These are phyloP conservation scores for Tipula confusa DNA, from an alignment of 2,888 invertebrate genomes.

Conservation along the genomic window DNA sequence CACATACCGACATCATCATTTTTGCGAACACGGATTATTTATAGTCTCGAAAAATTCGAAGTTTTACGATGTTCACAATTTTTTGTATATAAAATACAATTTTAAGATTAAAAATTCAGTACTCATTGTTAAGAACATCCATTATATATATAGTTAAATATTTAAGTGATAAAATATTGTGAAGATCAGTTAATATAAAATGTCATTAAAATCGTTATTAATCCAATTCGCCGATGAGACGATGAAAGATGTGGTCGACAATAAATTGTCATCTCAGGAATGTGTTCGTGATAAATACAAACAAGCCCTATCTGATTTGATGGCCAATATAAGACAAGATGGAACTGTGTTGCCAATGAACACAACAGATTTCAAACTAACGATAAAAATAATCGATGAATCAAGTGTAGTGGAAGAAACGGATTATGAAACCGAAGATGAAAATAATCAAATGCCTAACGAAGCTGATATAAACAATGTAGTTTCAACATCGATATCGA, in stretches of 20 bases:
- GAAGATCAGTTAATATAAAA: too few species aligned
- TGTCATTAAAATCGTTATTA: neutral
- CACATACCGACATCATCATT: neutral
- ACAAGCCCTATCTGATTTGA: neutral
- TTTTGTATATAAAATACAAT: neutral
- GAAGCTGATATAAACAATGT: neutral
- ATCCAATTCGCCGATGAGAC: neutral
- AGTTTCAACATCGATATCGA: neutral
- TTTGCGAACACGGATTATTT: neutral
- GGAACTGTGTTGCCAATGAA: neutral
- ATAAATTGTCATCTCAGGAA: neutral
- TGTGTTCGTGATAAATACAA: neutral
- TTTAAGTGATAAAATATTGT: neutral
- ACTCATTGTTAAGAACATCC: neutral
- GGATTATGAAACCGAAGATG: neutral
- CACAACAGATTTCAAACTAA: neutral
- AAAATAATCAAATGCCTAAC: neutral
- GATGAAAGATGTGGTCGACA: neutral
- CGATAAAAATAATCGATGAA: neutral
- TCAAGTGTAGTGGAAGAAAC: neutral
- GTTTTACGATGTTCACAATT: neutral
- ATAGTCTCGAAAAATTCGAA: neutral
- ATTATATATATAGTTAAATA: neutral
- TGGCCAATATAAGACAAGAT: neutral
- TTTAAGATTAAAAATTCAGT: neutral